Evolutionary conservation across 2,113 vertebrate species (phyloP), one percentile per base, ranked within the genome.

Genomic region (Laticauda laticaudata): DNA sequence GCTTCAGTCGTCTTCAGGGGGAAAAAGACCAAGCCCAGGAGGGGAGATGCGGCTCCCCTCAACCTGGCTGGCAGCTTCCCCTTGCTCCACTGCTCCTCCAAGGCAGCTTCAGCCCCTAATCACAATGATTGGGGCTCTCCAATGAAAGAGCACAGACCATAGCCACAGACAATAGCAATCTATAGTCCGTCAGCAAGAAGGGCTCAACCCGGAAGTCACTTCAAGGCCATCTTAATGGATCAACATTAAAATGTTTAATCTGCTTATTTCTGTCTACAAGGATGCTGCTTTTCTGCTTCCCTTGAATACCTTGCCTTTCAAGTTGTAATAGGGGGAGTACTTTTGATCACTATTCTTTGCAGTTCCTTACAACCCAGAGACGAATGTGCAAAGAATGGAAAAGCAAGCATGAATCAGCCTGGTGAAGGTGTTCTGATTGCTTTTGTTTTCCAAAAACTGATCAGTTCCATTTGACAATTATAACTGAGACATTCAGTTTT

Each of bases 391-490:
- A 92, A 29, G 20, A 57, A 91, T 10, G 57, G 45, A 55, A 57
- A 20, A 69, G 10, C 53, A 93, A n/a, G 53, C 24, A 45, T 57
- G 34, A 56, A 43, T 88, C 86, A 51, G 26, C 14, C 18, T 53
- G n/a, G 61, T 87, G 55, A 86, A 59, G 86, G 57, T 88, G 69
- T 55, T 91, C 34, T 6, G 39, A 48, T n/a, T 54, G 87, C 48
- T 88, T 91, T 53, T 88, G 34, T 61, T 89, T 34, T 89, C n/a
- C 69, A 69, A 91, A 88, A 69, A n/a, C 21, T 56, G 61, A 61
- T 51, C 86, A 75, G 86, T 88, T 21, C 81, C 39, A 75, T 54
- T 34, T n/a, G 20, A 55, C 34, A 45, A 88, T 39, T 88, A 24
- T 51, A 86, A 6, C 39, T 26, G 85, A 21, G n/a, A 21, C 86